These are phyloP conservation scores for Tipula vernalis DNA, from an alignment of 2,888 invertebrate genomes.

Conservation along the genomic window DNA sequence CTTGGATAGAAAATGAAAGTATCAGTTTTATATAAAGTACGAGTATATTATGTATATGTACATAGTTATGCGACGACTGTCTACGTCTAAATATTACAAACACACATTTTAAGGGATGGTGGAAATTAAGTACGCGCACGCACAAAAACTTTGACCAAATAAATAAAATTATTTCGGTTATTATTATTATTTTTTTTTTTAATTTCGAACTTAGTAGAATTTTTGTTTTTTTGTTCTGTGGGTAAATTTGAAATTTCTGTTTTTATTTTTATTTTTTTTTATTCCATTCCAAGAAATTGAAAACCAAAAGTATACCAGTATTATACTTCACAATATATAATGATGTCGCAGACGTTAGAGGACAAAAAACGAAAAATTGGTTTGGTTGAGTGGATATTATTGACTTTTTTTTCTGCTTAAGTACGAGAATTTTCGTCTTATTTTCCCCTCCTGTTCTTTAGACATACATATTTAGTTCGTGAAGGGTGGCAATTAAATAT, in stretches of 20 bases:
- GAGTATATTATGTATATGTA: neutral
- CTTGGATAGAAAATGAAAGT: neutral
- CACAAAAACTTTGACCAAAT: constrained; percentile 4
- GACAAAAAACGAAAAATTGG: neutral
- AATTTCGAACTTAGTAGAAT: neutral
- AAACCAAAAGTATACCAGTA: neutral
- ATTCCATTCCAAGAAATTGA: neutral
- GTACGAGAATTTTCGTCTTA: neutral
- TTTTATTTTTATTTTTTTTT: neutral
- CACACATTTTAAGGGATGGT: neutral
- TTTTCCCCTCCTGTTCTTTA: neutral
- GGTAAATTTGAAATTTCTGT: neutral
- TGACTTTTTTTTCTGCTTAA: neutral
- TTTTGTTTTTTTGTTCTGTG: neutral
- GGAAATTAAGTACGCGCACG: neutral
- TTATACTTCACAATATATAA: neutral
- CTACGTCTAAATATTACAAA: neutral
- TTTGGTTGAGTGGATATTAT: neutral
- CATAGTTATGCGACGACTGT: neutral
- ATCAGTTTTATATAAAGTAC: neutral
- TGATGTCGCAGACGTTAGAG: neutral
- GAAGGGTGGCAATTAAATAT: neutral
- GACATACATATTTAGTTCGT: neutral
- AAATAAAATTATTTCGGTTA: neutral
- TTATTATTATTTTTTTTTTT: neutral